A percentile compares a stretch with the other conserved stretches of the same genome.
Evolutionary conservation across 2,888 invertebrate genomes (phyloP).

Genomic region (Tiliacea citrago): DNA sequence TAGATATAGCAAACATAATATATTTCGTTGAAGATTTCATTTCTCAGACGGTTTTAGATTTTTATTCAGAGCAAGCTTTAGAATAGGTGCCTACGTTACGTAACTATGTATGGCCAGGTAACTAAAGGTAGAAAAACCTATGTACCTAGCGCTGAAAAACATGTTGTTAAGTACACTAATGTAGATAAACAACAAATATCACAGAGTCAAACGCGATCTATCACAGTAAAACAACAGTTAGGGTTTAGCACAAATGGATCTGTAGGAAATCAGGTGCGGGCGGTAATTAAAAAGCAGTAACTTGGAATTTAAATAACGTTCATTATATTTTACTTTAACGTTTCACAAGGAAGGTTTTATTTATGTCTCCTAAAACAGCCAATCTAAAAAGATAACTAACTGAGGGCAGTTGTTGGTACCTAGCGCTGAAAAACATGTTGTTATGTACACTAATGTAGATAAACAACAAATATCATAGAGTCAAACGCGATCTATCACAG

Average conservation of each 20-base stretch:
- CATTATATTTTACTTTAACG: too few relatives aligned
- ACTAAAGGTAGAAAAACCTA: constrained; percentile 4
- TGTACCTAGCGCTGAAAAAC: constrained; percentile 27
- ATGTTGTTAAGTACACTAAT: constrained; percentile 45
- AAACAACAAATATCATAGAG: constrained; percentile 56
- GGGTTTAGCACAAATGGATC: constrained; percentile 74
- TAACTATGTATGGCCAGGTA: constrained; percentile 3
- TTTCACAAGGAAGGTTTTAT: too few relatives aligned
- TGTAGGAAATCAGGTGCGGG: constrained; percentile 1
- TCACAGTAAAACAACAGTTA: constrained; percentile 70
- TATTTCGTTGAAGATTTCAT: constrained; percentile 1
- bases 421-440: constrained; percentile 36
- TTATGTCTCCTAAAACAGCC: too few relatives aligned
- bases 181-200: constrained; percentile 56
- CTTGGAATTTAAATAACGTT: too few relatives aligned
- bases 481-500: constrained; percentile 64
- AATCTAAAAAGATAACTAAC: too few relatives aligned
- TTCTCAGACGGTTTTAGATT: neutral
- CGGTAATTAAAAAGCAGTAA: too few relatives aligned
- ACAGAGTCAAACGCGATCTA: constrained; percentile 60
- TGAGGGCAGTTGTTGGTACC: too few relatives aligned
- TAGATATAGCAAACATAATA: neutral
- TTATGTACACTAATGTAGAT: constrained; percentile 46
- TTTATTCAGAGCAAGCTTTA: constrained; percentile 3
- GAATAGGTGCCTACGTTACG: neutral